Base-by-base conservation (phyloP, 2,888 invertebrate species). In the Nesidiocoris tenuis region DNA sequence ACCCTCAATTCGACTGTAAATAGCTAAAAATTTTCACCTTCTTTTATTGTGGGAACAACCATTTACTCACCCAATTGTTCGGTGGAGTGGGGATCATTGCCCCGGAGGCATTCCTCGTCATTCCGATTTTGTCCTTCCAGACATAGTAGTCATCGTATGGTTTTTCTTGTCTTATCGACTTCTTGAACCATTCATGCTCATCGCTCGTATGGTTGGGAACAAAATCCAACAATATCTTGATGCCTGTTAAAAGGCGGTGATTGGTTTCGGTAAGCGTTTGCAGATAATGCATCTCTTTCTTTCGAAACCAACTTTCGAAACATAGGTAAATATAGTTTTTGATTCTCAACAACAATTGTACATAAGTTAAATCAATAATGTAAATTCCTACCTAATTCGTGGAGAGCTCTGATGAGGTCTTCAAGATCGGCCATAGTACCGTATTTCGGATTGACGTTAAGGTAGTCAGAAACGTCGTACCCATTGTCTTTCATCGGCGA, bases 41-140 rank as follows among this genome's bases (percentile, higher is more conserved):
- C n/a, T n/a, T n/a, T n/a, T n/a, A n/a, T n/a, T n/a, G n/a, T n/a
- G n/a, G n/a, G n/a, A n/a, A n/a, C n/a, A n/a, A n/a, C n/a, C n/a
- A n/a, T n/a, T n/a, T n/a, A n/a, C n/a, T n/a, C n/a, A 91, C 91
- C 92, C 92, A 93, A 82, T 93, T 92, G 82, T 91, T 93, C 0
- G 93, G 93, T 0, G 90, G 90, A 56, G 83, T 81, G 76, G 81
- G 86, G 17, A 1, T 23, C 1, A 16, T 21, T 2, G 22, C 22
- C 19, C 67, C 67, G 80, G 90, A 87, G 77, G 85, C 86, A 16
- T 17, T 3, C 2, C 5, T 23, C 24, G 25, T 17, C 12, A 18
- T 39, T n/a, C 70, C 61, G 81, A 82, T 84, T 56, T 89, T 88
- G 80, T 90, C 87, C 78, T 85, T 86, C 95, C 96, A 96, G 7